Base-by-base conservation (phyloP, 2,113 vertebrate species). In the Ictalurus furcatus region DNA sequence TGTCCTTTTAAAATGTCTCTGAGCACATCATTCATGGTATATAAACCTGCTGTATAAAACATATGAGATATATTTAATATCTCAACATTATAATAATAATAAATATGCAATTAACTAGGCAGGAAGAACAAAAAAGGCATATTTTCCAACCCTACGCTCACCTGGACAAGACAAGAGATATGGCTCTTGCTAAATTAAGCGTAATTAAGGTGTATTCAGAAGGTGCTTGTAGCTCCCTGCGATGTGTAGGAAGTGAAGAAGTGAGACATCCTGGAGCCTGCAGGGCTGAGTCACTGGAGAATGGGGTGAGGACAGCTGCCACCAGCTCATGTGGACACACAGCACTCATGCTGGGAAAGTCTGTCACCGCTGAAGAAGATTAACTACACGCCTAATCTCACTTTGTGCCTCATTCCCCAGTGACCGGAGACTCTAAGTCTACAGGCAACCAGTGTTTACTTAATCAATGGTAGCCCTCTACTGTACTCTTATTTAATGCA, bases 261-360 rank as follows among this genome's bases (percentile, higher is more conserved):
- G 71, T 48, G 84, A 90, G 88, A 85, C 90, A 88, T 91, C 89
- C 92, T 85, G 91, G 74, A 89, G 59, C 90, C 92, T 81, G 88
- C 89, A 71, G 90, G 40, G 86, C 52, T 88, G 65, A 82, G 76
- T 74, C 85, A 87, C 63, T 81, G 28, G 69, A 90, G 83, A 88
- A 58, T 69, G 76, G 85, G 88, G 89, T 82, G 87, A 61, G 85
- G 92, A 85, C 91, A 93, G 92, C 89, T 93, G 92, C 84, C 88
- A 88, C 86, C 58, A 37, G 85, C 63, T 78, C 12, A 63, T 61
- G 89, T 89, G 89, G 89, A 89, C 89, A 90, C 52, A 48, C 56
- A 90, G 71, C 40, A 6, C n/a, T 78, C 90, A 37, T 30, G 87
- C 90, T 90, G 90, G 40, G 91, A 67, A 73, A 85, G 92, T 91